Percentiles rank a stretch among this genome's conserved stretches.
phyloP scores from a whole-genome alignment of 2,113 vertebrate genomes.

The Eulacestoma nigropectus region DNA sequence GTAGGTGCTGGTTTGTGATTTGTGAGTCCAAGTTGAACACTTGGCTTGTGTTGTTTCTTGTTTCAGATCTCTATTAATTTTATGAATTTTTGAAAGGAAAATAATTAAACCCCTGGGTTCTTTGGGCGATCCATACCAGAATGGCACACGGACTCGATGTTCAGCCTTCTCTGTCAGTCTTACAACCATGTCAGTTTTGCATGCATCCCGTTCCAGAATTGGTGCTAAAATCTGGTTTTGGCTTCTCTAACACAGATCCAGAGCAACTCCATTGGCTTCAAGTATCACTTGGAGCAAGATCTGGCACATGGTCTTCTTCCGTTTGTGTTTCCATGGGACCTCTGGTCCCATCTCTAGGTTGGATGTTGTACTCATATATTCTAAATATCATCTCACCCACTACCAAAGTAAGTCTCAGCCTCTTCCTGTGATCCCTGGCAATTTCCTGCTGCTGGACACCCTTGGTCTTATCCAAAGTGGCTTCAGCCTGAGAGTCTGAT shows the following conservation, averaged over 20 bases:
- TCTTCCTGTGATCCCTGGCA: background rate
- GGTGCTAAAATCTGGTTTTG: background rate
- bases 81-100: background rate
- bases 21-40: background rate
- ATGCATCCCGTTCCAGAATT: background rate
- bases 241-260: background rate
- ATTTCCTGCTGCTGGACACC: background rate
- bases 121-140: background rate
- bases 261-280: background rate
- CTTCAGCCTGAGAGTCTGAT: background rate
- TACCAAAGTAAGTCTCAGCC: background rate
- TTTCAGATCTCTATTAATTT: background rate
- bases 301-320: background rate
- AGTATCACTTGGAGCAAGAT: background rate
- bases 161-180: background rate
- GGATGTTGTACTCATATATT: background rate
- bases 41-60: background rate
- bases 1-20: background rate
- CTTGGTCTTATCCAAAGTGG: background rate
- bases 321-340: background rate
- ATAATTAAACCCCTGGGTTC: background rate
- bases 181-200: background rate
- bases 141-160: accelerated
- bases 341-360: background rate
- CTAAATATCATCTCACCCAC: background rate